Conservation (phyloP, 2,888 invertebrate genomes). For the Craniophora ligustri region DNA sequence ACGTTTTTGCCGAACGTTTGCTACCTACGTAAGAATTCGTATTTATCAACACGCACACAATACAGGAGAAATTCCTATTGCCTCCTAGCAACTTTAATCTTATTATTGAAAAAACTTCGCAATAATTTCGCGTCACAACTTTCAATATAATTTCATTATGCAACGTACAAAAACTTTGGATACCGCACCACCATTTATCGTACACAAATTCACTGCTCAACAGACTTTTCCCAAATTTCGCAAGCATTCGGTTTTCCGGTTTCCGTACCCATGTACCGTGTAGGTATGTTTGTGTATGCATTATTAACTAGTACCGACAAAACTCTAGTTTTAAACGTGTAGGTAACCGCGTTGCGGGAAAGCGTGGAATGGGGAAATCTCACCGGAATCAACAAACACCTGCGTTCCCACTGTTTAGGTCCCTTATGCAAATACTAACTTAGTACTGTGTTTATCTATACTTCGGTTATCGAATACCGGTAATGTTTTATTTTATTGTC, state of each 20-base stretch:
- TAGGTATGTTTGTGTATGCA: conserved; percentile 8
- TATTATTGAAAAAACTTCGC: too few relatives aligned
- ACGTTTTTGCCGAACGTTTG: too few relatives aligned
- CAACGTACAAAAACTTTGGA: too few relatives aligned
- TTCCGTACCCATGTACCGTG: background rate
- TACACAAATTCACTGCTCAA: conserved; percentile 6
- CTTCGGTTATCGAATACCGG: background rate
- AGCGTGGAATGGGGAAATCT: conserved; percentile 10
- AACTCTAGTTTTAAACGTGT: background rate
- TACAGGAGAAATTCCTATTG: too few relatives aligned
- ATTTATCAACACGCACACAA: too few relatives aligned
- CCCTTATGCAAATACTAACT: conserved; percentile 21
- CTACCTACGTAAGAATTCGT: too few relatives aligned
- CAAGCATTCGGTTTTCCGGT: conserved; percentile 4
- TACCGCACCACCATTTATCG: background rate
- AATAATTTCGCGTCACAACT: too few relatives aligned
- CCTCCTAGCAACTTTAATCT: too few relatives aligned
- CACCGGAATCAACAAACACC: conserved; percentile 36
- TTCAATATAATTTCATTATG: too few relatives aligned
- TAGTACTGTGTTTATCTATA: background rate
- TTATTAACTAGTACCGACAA: conserved; percentile 15
- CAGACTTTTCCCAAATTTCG: background rate
- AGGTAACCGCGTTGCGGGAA: conserved; percentile 6
- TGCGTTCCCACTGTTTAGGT: conserved; percentile 26
- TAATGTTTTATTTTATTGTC: too few relatives aligned